Conservation (phyloP, 2,113 vertebrate genomes). For the Pyrgilauda ruficollis region DNA sequence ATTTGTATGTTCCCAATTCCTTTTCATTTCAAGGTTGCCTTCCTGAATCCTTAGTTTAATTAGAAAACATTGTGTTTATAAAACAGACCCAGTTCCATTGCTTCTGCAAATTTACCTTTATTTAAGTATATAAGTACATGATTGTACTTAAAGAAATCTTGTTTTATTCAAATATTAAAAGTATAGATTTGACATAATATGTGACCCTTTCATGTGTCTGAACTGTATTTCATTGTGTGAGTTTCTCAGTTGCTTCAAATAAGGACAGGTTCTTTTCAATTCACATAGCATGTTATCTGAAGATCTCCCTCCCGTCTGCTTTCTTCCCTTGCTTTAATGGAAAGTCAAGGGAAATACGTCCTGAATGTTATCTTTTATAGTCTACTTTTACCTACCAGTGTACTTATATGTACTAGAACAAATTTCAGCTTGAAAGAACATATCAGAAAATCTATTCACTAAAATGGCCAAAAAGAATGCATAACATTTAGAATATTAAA, state of each 20-base stretch:
- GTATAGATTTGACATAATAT: not conserved
- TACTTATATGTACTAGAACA: not conserved
- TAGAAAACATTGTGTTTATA: not conserved
- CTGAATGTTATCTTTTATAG: not conserved
- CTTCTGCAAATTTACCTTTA: not conserved
- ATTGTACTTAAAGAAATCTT: not conserved
- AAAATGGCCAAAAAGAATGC: not conserved
- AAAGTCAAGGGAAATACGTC: not conserved
- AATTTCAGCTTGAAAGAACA: not conserved
- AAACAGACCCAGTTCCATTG: not conserved
- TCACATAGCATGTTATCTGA: not conserved
- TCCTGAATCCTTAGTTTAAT: not conserved
- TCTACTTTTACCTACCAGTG: not conserved
- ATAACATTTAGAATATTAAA: too few species aligned
- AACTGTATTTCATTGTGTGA: not conserved
- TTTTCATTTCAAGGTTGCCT: not conserved
- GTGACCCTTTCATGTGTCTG: not conserved
- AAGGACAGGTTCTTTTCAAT: not conserved
- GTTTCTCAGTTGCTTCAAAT: not conserved
- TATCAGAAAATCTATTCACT: not conserved
- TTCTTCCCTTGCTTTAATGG: not conserved
- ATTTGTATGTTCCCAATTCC: not conserved
- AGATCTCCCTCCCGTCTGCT: not conserved
- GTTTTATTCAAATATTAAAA: not conserved
- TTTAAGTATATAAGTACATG: too few species aligned